These are phyloP conservation scores for Nephotettix cincticeps DNA, from an alignment of 1,140 invertebrate genomes.

Conservation along the genomic window DNA sequence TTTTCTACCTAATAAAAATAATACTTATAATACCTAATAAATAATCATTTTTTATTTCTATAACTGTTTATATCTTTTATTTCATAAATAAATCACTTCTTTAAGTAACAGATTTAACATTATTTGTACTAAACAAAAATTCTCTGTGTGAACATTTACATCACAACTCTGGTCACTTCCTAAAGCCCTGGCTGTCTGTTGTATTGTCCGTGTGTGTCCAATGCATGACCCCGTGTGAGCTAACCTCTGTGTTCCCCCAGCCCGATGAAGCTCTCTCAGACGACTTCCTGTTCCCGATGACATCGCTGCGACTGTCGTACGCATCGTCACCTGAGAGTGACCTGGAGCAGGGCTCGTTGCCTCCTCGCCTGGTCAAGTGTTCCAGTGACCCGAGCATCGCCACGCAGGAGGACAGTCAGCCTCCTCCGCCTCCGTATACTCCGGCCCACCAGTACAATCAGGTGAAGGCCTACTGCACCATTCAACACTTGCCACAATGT, in stretches of 20 bases:
- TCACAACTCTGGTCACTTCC: too few species aligned
- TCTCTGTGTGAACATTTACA: too few species aligned
- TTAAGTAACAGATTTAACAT: too few species aligned
- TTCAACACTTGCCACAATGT: too few species aligned
- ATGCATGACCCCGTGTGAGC: slow-evolving; percentile 43
- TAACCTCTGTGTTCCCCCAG: slow-evolving; percentile 52
- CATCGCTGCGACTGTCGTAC: slow-evolving; percentile 86
- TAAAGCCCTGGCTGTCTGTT: background rate
- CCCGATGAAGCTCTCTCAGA: slow-evolving; percentile 83
- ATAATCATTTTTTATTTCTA: too few species aligned
- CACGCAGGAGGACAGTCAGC: slow-evolving; percentile 61
- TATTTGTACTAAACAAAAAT: too few species aligned
- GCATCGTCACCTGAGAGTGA: slow-evolving; percentile 95
- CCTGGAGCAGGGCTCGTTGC: slow-evolving; percentile 64
- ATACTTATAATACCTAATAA: too few species aligned
- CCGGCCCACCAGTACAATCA: slow-evolving; percentile 47
- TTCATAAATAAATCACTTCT: too few species aligned
- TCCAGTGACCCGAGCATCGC: slow-evolving; percentile 82
- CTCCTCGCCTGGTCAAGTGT: slow-evolving; percentile 76
- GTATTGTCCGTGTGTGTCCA: slow-evolving; percentile 28
- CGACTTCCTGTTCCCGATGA: slow-evolving; percentile 98
- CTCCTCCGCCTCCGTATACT: slow-evolving; percentile 68
- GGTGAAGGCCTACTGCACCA: slow-evolving; percentile 32
- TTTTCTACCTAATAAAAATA: too few species aligned
- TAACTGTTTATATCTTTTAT: too few species aligned